phyloP scores from a whole-genome alignment of 2,797 vertebrate genomes.

The Centropyge bicolor region DNA sequence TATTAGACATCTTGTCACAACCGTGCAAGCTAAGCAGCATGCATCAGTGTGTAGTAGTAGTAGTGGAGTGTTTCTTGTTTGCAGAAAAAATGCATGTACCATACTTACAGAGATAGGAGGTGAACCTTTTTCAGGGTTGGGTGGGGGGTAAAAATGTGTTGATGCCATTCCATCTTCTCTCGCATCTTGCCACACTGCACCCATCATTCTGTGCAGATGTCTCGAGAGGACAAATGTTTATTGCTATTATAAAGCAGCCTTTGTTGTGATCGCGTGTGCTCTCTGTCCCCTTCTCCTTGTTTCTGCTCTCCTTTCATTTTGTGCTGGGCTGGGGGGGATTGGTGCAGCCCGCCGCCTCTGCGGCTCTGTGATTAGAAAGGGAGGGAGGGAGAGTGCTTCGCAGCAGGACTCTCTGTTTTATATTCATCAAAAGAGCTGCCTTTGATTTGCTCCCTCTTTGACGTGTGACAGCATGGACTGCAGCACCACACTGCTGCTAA shows the following conservation, averaged over 20 bases:
- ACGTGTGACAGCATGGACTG: constrained; percentile 86
- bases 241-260: constrained; percentile 87
- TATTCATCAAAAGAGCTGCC: constrained; percentile 91
- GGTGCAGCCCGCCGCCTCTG: constrained; percentile 81
- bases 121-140: constrained; percentile 54
- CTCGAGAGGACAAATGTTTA: constrained; percentile 86
- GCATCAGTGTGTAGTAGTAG: constrained; percentile 23
- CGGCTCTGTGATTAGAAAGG: constrained; percentile 87
- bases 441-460: constrained; percentile 90
- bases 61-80: constrained; percentile 48
- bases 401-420: constrained; percentile 90
- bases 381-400: constrained; percentile 86
- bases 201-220: constrained; percentile 77
- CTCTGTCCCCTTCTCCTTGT: constrained; percentile 79
- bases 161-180: constrained; percentile 63
- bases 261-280: constrained; percentile 85
- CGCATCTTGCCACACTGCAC: constrained; percentile 54
- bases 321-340: constrained; percentile 71
- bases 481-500: constrained; percentile 80
- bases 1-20: constrained; percentile 49
- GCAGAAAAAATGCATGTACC: constrained; percentile 50
- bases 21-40: constrained; percentile 48
- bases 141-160: constrained; percentile 72
- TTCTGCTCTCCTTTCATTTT: constrained; percentile 85
- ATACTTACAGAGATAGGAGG: constrained; percentile 55